Evolutionary conservation across 1,140 invertebrate genomes (phyloP).

Genomic region (Lucilia cuprina): DNA sequence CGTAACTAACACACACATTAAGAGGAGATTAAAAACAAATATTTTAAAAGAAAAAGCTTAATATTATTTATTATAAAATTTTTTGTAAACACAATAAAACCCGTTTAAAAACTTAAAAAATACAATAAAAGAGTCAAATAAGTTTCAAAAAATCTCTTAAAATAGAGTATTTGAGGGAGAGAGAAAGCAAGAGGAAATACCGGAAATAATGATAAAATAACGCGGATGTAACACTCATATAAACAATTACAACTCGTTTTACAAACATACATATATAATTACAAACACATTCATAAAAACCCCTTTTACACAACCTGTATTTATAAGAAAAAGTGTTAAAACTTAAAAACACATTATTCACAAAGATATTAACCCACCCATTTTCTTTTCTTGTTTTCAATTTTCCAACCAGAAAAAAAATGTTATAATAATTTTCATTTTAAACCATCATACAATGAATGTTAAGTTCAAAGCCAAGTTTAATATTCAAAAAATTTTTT

Average conservation of each 20-base stretch:
- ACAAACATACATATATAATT: no score
- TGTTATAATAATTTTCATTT: no score
- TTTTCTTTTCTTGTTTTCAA: neutral
- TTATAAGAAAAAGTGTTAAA: neutral
- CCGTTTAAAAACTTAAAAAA: neutral
- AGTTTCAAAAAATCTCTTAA: no score
- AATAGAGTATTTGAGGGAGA: neutral
- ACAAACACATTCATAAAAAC: no score
- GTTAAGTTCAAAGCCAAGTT: conserved; percentile 30
- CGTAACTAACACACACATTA: neutral
- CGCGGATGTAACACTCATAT: no score
- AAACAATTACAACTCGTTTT: no score
- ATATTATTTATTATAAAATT: no score
- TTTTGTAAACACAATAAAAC: no score
- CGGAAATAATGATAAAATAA: neutral
- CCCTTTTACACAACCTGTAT: neutral
- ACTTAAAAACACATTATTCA: neutral
- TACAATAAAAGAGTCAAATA: neutral
- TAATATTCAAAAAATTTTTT: neutral
- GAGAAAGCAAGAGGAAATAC: neutral
- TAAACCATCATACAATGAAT: neutral
- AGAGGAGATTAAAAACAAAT: no score
- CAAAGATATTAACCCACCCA: neutral
- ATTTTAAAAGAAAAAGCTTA: no score
- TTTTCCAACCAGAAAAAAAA: neutral